phyloP scores from a whole-genome alignment of 1,140 invertebrate genomes.

The Heliconius hewitsoni region DNA sequence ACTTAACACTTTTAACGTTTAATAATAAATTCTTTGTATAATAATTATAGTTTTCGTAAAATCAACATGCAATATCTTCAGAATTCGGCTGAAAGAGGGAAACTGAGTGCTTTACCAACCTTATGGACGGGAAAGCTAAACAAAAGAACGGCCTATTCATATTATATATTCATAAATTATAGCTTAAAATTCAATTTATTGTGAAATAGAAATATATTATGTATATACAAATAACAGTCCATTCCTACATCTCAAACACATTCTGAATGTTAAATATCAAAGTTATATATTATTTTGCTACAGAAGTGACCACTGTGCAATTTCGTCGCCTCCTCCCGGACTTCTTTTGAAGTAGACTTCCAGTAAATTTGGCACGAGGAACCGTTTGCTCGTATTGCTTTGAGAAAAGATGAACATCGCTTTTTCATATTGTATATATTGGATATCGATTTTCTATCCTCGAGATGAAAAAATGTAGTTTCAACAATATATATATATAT shows the following conservation, averaged over 20 bases:
- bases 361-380: constrained; percentile 57
- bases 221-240: no score
- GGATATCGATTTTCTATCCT: constrained; percentile 25
- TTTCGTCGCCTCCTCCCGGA: constrained; percentile 43
- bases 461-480: constrained; percentile 3
- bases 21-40: no score
- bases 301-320: constrained; percentile 38
- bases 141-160: no score
- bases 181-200: background rate
- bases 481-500: background rate
- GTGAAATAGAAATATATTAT: background rate
- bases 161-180: no score
- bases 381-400: constrained; percentile 36
- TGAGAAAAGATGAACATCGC: constrained; percentile 35
- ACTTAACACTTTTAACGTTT: no score
- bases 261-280: background rate
- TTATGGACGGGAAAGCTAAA: no score
- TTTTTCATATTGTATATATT: constrained; percentile 41
- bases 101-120: no score
- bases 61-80: no score
- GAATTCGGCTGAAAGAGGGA: no score
- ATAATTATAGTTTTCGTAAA: no score
- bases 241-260: background rate
- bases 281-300: background rate
- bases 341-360: constrained; percentile 59